A percentile compares a stretch with the other conserved stretches of the same genome.
These are phyloP conservation scores for Dasypus novemcinctus DNA, from an alignment of 2,113 vertebrate species.

Conservation along the genomic window DNA sequence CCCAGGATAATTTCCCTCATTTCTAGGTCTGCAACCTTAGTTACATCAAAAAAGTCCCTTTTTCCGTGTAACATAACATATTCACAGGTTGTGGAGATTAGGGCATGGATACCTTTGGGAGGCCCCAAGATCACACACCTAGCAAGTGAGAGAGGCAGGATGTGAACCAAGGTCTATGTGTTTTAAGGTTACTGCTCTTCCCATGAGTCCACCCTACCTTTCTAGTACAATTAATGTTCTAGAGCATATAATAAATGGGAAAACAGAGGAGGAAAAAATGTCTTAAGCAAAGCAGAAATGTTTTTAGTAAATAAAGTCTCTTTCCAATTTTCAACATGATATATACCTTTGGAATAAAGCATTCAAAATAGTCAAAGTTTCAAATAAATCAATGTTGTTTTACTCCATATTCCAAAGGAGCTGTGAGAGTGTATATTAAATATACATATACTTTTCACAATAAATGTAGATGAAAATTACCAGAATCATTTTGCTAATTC, in stretches of 20 bases:
- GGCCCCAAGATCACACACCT: background rate
- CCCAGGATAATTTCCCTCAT: background rate
- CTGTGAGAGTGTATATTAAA: slow-evolving; percentile 38
- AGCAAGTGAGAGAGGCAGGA: background rate
- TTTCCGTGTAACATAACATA: background rate
- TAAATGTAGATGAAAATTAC: slow-evolving; percentile 56
- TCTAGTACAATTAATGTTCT: slow-evolving; percentile 7
- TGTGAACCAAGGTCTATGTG: background rate
- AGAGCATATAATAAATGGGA: slow-evolving; percentile 27
- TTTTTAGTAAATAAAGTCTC: slow-evolving; percentile 56
- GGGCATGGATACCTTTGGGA: background rate
- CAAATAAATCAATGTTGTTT: slow-evolving; percentile 57
- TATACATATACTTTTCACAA: slow-evolving; percentile 34
- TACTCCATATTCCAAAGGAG: slow-evolving; percentile 7
- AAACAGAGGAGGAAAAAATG: slow-evolving; percentile 21
- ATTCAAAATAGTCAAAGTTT: slow-evolving; percentile 36
- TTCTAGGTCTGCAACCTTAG: background rate
- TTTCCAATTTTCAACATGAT: slow-evolving; percentile 54
- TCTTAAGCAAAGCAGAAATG: slow-evolving; percentile 51
- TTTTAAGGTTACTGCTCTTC: background rate
- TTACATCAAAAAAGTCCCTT: background rate
- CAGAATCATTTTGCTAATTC: slow-evolving; percentile 47
- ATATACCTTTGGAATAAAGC: slow-evolving; percentile 56
- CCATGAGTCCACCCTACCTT: background rate
- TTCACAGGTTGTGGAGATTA: background rate